A percentile compares a stretch with the other conserved stretches of the same genome.
Evolutionary conservation across 1,140 invertebrate genomes (phyloP).

Genomic region (Nasonia longicornis): DNA sequence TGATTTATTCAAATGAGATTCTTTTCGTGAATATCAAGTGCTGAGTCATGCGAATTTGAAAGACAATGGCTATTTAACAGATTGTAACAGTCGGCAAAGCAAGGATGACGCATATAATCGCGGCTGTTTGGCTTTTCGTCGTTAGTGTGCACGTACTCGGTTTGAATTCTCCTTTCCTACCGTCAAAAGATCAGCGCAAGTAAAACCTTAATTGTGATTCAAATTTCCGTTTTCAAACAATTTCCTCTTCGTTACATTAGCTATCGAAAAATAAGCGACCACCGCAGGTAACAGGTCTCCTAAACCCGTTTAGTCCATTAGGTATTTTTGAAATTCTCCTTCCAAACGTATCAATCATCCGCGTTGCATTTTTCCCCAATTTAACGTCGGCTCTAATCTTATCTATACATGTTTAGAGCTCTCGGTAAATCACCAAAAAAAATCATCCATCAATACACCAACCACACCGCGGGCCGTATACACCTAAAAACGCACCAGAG

Average conservation of each 20-base stretch:
- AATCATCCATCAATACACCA: not conserved
- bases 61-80: not conserved
- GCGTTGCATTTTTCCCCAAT: not conserved
- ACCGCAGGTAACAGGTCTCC: not conserved
- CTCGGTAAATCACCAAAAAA: not conserved
- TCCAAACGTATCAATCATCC: not conserved
- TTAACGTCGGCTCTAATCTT: not conserved
- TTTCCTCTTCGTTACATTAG: not conserved
- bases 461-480: too few species aligned
- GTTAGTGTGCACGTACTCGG: not conserved
- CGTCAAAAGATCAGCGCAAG: too few species aligned
- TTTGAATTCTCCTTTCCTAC: not conserved
- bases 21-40: not conserved
- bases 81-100: not conserved
- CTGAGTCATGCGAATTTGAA: constrained; percentile 10
- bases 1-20: not conserved
- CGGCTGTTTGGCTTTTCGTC: too few species aligned
- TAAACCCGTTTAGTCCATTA: not conserved
- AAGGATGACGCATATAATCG: not conserved
- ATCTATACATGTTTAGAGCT: not conserved
- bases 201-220: too few species aligned
- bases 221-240: not conserved
- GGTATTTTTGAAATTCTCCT: not conserved
- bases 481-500: too few species aligned
- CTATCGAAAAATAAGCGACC: not conserved